phyloP scores from a whole-genome alignment of 2,113 vertebrate species.

The Columba livia region DNA sequence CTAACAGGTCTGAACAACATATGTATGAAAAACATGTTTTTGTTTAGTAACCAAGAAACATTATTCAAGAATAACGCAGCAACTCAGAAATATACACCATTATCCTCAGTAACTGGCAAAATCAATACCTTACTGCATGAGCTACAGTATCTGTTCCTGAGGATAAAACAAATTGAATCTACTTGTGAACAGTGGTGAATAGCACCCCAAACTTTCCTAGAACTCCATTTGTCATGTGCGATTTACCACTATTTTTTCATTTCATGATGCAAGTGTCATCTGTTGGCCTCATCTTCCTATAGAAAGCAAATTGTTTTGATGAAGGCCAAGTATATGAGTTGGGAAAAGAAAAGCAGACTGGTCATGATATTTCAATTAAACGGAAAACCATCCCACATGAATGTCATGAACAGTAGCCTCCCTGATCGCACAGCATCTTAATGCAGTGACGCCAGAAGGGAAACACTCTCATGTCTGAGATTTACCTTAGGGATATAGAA shows the following conservation, averaged over 20 bases:
- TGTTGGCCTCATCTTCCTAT: neutral
- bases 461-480: neutral
- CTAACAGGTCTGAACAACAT: neutral
- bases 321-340: neutral
- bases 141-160: neutral
- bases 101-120: conserved; percentile 22
- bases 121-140: neutral
- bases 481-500: conserved; percentile 7
- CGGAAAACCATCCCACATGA: neutral
- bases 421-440: neutral
- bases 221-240: conserved; percentile 33
- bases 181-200: neutral
- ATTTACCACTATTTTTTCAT: conserved; percentile 23
- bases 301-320: conserved; percentile 51
- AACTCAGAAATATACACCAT: neutral
- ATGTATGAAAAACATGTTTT: neutral
- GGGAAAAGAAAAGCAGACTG: neutral
- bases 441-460: neutral
- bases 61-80: neutral
- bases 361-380: neutral
- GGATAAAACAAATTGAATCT: neutral
- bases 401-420: neutral
- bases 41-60: neutral
- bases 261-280: neutral
- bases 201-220: conserved; percentile 5